These are phyloP conservation scores for Ramphastos sulfuratus DNA, from an alignment of 2,113 vertebrate genomes.

Conservation along the genomic window DNA sequence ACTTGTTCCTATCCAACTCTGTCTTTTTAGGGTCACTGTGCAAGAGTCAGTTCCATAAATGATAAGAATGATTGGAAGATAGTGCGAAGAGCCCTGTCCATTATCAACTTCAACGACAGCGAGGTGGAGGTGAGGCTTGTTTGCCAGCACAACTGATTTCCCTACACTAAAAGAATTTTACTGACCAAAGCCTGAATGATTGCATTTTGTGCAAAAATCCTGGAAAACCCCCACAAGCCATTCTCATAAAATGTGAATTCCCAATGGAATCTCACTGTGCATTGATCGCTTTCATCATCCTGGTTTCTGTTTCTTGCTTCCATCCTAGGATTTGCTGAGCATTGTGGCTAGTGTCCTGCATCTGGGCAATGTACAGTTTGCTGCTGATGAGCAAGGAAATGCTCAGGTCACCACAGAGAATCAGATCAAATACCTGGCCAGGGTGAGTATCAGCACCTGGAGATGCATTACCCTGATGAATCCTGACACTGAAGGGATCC, in stretches of 20 bases:
- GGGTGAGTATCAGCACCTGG: constrained; percentile 77
- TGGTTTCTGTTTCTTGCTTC: background rate
- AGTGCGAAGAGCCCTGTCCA: constrained; percentile 86
- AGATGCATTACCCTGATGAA: accelerated
- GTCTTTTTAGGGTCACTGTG: constrained; percentile 89
- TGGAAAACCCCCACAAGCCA: background rate
- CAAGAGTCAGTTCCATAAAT: constrained; percentile 97
- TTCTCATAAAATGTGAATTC: background rate
- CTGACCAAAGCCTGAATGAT: background rate
- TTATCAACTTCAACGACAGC: constrained; percentile 90
- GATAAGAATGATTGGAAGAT: constrained; percentile 97
- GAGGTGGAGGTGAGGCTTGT: constrained; percentile 90
- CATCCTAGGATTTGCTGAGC: constrained; percentile 88
- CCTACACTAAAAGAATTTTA: background rate
- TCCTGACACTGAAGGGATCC: too few relatives aligned
- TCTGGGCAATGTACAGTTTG: constrained; percentile 93
- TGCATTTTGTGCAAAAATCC: background rate
- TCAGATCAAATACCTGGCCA: constrained; percentile 93
- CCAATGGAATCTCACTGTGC: background rate
- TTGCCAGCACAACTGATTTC: background rate
- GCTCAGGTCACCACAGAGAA: constrained; percentile 91
- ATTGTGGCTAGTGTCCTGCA: constrained; percentile 95
- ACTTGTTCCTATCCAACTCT: background rate
- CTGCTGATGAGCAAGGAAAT: constrained; percentile 86
- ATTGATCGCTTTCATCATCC: background rate